These are phyloP conservation scores for Papilio demoleus DNA, from an alignment of 2,888 invertebrate species.

Conservation along the genomic window DNA sequence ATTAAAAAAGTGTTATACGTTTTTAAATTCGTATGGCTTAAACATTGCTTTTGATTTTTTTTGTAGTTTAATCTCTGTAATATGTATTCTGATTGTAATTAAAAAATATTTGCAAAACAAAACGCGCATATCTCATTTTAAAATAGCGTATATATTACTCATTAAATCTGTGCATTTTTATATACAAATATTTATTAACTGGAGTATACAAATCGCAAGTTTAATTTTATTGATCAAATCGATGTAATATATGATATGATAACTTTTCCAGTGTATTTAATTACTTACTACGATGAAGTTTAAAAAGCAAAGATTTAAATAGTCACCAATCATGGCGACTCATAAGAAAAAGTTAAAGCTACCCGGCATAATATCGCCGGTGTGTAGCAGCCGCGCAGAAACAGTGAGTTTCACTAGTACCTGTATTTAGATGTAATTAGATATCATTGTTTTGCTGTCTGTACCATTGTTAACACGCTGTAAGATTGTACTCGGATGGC, in stretches of 20 bases:
- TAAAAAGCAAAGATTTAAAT: neutral
- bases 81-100: neutral
- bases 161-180: neutral
- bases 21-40: too few relatives aligned
- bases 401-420: neutral
- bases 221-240: neutral
- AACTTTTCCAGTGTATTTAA: conserved; percentile 5
- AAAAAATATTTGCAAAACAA: neutral
- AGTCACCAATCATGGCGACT: neutral
- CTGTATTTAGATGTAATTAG: neutral
- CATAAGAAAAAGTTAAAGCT: neutral
- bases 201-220: neutral
- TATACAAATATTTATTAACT: neutral
- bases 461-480: neutral
- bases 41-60: too few relatives aligned
- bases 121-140: too few relatives aligned
- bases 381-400: neutral
- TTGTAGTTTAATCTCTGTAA: neutral
- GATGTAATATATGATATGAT: neutral
- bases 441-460: neutral
- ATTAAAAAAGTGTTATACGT: too few relatives aligned
- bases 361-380: neutral
- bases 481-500: too few relatives aligned
- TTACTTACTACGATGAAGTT: neutral
- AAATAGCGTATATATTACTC: too few relatives aligned